phyloP scores from a whole-genome alignment of 2,888 invertebrate species.

The Apotomis turbidana region DNA sequence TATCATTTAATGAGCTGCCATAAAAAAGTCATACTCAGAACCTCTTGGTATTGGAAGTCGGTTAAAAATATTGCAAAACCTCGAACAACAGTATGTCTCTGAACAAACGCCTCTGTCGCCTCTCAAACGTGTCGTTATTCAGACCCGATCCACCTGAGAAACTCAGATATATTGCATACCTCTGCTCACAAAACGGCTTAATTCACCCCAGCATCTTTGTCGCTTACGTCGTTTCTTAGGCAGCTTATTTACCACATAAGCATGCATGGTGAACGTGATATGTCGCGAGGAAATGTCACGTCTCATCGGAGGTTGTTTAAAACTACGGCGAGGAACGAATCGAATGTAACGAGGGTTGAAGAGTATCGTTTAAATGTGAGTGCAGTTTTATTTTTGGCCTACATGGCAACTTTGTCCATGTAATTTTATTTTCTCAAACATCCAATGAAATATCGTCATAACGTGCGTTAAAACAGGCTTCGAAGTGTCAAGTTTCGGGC shows the following conservation, averaged over 20 bases:
- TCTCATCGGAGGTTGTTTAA: slow-evolving; percentile 1
- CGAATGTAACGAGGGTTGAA: slow-evolving; percentile 4
- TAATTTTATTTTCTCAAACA: no score
- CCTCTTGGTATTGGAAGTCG: no score
- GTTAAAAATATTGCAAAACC: no score
- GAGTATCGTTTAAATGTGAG: not conserved
- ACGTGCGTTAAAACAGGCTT: no score
- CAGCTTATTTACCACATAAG: slow-evolving; percentile 13
- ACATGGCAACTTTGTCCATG: no score
- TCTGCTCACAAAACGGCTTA: not conserved
- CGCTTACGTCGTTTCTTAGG: not conserved
- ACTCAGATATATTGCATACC: not conserved
- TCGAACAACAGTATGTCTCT: no score
- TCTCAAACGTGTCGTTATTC: not conserved
- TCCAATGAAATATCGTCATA: no score
- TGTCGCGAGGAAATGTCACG: slow-evolving; percentile 29
- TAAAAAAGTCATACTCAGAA: no score
- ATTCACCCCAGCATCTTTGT: not conserved
- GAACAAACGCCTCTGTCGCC: not conserved
- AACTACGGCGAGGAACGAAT: slow-evolving; percentile 1
- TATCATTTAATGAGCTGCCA: no score
- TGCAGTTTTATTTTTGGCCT: not conserved
- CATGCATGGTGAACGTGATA: slow-evolving; percentile 33
- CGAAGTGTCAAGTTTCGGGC: no score
- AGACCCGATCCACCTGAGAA: not conserved